Base-by-base conservation (phyloP, 2,113 vertebrate genomes). In the Otis tarda region DNA sequence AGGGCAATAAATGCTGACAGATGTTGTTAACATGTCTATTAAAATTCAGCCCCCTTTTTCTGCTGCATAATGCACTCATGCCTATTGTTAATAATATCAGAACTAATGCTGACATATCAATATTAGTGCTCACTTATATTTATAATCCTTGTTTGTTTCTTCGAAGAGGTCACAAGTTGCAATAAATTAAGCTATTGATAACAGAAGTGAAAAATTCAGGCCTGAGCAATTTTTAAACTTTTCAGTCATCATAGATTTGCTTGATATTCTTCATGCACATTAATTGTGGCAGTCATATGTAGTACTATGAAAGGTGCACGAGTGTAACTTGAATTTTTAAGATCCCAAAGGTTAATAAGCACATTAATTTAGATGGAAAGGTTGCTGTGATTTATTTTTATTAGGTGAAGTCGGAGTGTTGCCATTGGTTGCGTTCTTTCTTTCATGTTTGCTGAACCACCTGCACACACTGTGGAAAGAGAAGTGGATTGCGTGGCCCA, bases 1-100 rank as follows among this genome's bases (percentile, higher is more conserved):
- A 92, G 89, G 78, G 68, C 90, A 95, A 77, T 95, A 96, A 95
- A 96, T 95, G 73, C 93, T 59, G 85, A 94, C 88, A 95, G 95
- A 94, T 89, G 77, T 95, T 97, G 95, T 98, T 96, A 97, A 95
- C 76, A 75, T 94, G 69, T 81, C 74, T 95, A 91, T 97, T 97
- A 97, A 97, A 97, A 94, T 95, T 85, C 74, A 89, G n/a, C 71
- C 78, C 78, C 77, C 55, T 31, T 92, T 94, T 96, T 94, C 87
- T 87, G 65, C 61, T 94, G 73, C 68, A 78, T 87, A 90, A 68
- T 60, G 12, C 21, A 65, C 81, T 92, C 30, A 59, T 43, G 79
- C 39, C 78, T 68, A 85, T 90, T 94, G 50, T 92, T 96, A 90
- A 89, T 85, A 85, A 89, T 83, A 93, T 79, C 70, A 80, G 61